Evolutionary conservation across 35 echinoderm and acorn worm species (phyloP).

Genomic region (Apostichopus californicus): DNA sequence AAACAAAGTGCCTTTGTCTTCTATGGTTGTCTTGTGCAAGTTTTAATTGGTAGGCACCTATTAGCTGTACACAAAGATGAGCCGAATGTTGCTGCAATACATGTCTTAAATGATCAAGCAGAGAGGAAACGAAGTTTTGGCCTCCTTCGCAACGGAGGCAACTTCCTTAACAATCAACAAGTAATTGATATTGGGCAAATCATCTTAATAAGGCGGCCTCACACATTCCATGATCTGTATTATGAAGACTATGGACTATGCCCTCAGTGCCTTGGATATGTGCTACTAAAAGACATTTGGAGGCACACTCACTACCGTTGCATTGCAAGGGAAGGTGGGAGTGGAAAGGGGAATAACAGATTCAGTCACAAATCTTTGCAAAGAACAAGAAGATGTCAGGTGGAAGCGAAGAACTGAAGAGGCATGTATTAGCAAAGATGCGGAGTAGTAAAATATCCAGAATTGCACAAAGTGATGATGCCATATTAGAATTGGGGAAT

Average conservation of each 20-base stretch:
- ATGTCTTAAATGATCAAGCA: background rate
- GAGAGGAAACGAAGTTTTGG: slow-evolving; percentile 12
- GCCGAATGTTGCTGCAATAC: background rate
- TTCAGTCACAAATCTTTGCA: background rate
- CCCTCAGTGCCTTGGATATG: slow-evolving; percentile 9
- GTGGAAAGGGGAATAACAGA: slow-evolving; percentile 5
- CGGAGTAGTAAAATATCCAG: background rate
- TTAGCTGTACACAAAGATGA: slow-evolving; percentile 7
- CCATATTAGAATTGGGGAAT: background rate
- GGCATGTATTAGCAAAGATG: background rate
- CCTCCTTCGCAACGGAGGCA: slow-evolving; percentile 21
- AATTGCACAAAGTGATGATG: slow-evolving; percentile 8
- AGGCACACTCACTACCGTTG: slow-evolving; percentile 12
- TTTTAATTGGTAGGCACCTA: background rate
- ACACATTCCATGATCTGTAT: background rate
- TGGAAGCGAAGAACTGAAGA: slow-evolving; percentile 1
- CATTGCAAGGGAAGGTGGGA: background rate
- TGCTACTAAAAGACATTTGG: background rate
- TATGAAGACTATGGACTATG: slow-evolving; percentile 23
- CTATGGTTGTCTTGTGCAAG: slow-evolving; percentile 4
- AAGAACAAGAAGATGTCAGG: background rate
- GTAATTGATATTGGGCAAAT: slow-evolving; percentile 3
- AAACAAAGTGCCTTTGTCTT: slow-evolving; percentile 14
- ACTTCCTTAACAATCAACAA: slow-evolving; percentile 25
- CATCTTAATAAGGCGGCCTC: background rate